Evolutionary conservation across 2,888 invertebrate species (phyloP).

Genomic region (Phaedon cochleariae): DNA sequence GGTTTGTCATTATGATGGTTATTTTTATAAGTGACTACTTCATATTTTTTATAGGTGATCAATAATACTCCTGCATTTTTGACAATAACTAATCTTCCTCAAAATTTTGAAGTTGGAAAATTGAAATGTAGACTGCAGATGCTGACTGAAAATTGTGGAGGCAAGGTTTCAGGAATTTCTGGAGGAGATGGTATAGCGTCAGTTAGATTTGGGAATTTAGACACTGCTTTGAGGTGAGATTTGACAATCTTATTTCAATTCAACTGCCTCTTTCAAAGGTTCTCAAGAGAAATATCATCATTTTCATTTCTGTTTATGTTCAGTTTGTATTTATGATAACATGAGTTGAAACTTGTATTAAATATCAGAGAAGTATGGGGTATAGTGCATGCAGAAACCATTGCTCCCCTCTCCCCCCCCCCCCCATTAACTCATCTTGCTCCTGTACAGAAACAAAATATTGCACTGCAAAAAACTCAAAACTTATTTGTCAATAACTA

Average conservation of each 20-base stretch:
- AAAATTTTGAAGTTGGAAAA: constrained; percentile 66
- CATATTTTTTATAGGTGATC: constrained; percentile 32
- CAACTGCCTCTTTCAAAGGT: not conserved
- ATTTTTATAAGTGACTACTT: not conserved
- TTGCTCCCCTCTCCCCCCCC: too few relatives aligned
- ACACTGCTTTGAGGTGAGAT: constrained; percentile 80
- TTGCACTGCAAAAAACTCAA: too few relatives aligned
- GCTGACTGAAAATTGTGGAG: constrained; percentile 83
- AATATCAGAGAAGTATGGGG: too few relatives aligned
- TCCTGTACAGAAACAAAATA: too few relatives aligned
- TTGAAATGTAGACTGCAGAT: constrained; percentile 72
- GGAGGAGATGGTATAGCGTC: constrained; percentile 69
- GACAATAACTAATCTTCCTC: constrained; percentile 74
- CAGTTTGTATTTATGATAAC: too few relatives aligned
- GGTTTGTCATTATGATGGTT: constrained; percentile 1
- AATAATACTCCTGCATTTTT: constrained; percentile 66
- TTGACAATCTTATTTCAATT: constrained; percentile 6
- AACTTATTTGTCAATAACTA: too few relatives aligned
- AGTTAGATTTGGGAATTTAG: constrained; percentile 74
- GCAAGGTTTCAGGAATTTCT: constrained; percentile 71
- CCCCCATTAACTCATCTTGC: too few relatives aligned
- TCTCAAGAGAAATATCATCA: too few relatives aligned
- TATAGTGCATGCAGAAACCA: too few relatives aligned
- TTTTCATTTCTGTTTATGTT: too few relatives aligned
- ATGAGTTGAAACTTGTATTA: too few relatives aligned